Conservation (phyloP, 2,888 invertebrate genomes). For the Drosophila cognata region DNA sequence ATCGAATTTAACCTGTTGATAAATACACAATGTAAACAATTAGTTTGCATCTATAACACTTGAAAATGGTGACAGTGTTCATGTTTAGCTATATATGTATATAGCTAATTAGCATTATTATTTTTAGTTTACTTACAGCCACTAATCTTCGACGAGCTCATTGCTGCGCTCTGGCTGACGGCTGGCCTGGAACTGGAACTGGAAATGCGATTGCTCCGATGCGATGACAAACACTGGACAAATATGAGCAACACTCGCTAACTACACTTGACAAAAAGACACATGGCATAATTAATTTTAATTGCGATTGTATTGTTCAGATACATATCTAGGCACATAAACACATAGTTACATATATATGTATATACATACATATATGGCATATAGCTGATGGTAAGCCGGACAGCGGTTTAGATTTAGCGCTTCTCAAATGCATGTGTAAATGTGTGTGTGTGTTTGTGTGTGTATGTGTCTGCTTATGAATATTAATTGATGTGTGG, state of each 20-base stretch:
- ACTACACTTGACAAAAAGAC: constrained; percentile 59
- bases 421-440: constrained; percentile 23
- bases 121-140: constrained; percentile 37
- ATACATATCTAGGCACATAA: constrained; percentile 4
- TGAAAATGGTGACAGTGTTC: not conserved
- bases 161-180: constrained; percentile 57
- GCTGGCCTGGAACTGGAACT: constrained; percentile 68
- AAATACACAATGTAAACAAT: constrained; percentile 29
- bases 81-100: not conserved
- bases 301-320: constrained; percentile 50
- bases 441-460: constrained; percentile 14
- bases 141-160: constrained; percentile 22
- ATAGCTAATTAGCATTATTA: constrained; percentile 40
- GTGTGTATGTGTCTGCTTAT: constrained; percentile 51
- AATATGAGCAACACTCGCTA: constrained; percentile 51
- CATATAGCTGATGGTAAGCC: constrained; percentile 38
- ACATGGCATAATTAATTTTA: constrained; percentile 73
- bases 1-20: constrained; percentile 66
- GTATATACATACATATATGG: constrained; percentile 1
- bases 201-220: constrained; percentile 31
- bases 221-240: constrained; percentile 68
- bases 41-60: constrained; percentile 32
- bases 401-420: constrained; percentile 21
- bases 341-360: not conserved
- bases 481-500: constrained; percentile 68